Conservation (phyloP, 2,797 vertebrate genomes). For the Coranthus polyacanthus region DNA sequence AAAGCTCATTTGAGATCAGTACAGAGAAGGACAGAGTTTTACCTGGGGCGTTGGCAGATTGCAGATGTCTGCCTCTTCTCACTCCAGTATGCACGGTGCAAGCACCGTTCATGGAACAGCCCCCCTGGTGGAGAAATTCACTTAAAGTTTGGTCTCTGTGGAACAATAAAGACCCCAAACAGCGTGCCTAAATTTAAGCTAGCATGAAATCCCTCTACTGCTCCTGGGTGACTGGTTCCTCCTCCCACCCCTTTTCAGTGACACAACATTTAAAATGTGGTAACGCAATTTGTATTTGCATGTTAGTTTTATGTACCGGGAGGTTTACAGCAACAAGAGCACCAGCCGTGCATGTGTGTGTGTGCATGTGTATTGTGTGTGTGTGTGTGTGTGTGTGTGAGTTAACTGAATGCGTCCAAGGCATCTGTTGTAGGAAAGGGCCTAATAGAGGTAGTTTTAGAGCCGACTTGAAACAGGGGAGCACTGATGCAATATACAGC, state of each 20-base stretch:
- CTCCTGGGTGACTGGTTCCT: slow-evolving; percentile 67
- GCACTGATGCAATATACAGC: slow-evolving; percentile 16
- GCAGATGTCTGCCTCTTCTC: slow-evolving; percentile 71
- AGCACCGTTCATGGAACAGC: slow-evolving; percentile 36
- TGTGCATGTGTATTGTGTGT: slow-evolving; percentile 14
- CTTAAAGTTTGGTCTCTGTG: slow-evolving; percentile 78
- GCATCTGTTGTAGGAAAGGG: slow-evolving; percentile 68
- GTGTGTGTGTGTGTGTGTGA: slow-evolving; percentile 15
- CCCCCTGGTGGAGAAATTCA: slow-evolving; percentile 71
- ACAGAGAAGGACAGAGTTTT: slow-evolving; percentile 58
- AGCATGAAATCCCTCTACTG: slow-evolving; percentile 75
- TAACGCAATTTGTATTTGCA: slow-evolving; percentile 59
- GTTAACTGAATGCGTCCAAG: slow-evolving; percentile 69
- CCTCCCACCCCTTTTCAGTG: slow-evolving; percentile 50
- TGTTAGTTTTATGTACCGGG: slow-evolving; percentile 67
- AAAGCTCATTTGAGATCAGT: slow-evolving; percentile 62
- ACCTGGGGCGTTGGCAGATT: slow-evolving; percentile 72
- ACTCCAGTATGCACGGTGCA: slow-evolving; percentile 45
- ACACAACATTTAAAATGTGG: slow-evolving; percentile 46
- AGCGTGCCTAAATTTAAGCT: slow-evolving; percentile 78
- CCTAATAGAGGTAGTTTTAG: slow-evolving; percentile 46
- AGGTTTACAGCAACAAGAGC: slow-evolving; percentile 64
- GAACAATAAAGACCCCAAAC: slow-evolving; percentile 80
- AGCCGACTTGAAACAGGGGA: slow-evolving; percentile 27
- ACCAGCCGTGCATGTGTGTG: slow-evolving; percentile 7